These are phyloP conservation scores for Myotis daubentonii DNA, from an alignment of 2,797 vertebrate genomes.

Conservation along the genomic window DNA sequence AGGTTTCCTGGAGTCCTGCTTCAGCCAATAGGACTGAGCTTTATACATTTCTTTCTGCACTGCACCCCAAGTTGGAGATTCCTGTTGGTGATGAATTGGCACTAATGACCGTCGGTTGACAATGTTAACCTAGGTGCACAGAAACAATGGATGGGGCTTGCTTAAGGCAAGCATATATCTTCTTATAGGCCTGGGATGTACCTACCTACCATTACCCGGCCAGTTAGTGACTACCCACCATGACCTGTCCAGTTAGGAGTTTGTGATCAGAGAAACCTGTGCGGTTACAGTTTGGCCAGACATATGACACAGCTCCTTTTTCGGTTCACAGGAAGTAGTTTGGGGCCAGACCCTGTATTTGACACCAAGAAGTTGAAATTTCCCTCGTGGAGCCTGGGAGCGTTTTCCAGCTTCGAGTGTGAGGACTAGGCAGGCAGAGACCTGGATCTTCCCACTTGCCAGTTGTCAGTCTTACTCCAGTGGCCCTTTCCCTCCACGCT, in stretches of 20 bases:
- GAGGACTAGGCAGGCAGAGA: not conserved
- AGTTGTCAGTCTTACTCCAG: not conserved
- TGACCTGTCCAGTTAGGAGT: not conserved
- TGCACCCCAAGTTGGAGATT: too few species aligned
- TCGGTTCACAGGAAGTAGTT: not conserved
- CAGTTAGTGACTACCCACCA: not conserved
- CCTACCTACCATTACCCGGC: not conserved
- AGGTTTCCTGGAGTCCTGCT: not conserved
- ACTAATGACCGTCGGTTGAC: not conserved
- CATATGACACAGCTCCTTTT: not conserved
- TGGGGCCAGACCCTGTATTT: too few species aligned
- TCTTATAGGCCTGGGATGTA: not conserved
- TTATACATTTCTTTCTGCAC: too few species aligned
- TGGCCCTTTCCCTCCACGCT: rapidly evolving
- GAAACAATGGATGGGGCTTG: not conserved
- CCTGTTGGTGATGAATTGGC: not conserved
- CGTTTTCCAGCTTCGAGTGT: not conserved
- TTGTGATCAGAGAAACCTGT: not conserved
- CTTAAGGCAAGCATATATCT: not conserved
- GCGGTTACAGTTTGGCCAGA: not conserved
- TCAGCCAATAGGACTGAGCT: not conserved
- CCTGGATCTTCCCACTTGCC: not conserved
- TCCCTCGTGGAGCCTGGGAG: not conserved
- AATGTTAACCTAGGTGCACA: not conserved
- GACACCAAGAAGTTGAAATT: not conserved